Base-by-base conservation (phyloP, 2,797 vertebrate genomes). In the Cirrhinus mrigala region DNA sequence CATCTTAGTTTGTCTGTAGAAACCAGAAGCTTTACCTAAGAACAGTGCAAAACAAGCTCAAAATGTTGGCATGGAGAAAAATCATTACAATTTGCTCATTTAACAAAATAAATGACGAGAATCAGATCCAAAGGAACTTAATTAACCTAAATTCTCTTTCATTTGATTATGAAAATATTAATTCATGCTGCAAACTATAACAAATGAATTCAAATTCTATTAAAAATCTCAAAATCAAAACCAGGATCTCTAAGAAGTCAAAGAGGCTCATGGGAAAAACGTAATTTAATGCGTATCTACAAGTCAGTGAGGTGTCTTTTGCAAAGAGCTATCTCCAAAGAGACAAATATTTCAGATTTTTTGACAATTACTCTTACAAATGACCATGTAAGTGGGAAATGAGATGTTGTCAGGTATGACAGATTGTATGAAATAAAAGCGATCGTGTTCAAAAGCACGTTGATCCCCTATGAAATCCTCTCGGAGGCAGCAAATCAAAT, bases 51-150 rank as follows among this genome's bases (percentile, higher is more conserved):
- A 81, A 81, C 40, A 62, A 64, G 40, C 82, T 24, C 3, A 46
- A 29, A 46, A 70, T 33, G 44, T 82, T 54, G 83, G 58, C 79
- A 81, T 0, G 3, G 24, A 60, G 71, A 44, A 22, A 81, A 58
- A 27, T n/a, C 5, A 68, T 62, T 62, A 27, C 52, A 44, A 70
- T 56, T 48, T 60, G 78, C 33, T 88, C 46, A 44, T 74, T 88
- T 82, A 82, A 82, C 52, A 78, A 90, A 78, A 83, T 56, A 74
- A 86, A 82, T 73, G 20, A 87, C 82, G 73, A 69, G 87, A 88
- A 86, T 87, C 85, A 8, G 78, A 69, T 85, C 68, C 14, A 69
- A 60, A 77, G n/a, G 37, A 87, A 85, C 27, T 73, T 48, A 60
- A 79, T 85, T 89, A 16, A 83, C 85, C 83, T 85, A 82, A 84